Base-by-base conservation (phyloP, 2,797 vertebrate genomes). In the Enteromius treurensis region DNA sequence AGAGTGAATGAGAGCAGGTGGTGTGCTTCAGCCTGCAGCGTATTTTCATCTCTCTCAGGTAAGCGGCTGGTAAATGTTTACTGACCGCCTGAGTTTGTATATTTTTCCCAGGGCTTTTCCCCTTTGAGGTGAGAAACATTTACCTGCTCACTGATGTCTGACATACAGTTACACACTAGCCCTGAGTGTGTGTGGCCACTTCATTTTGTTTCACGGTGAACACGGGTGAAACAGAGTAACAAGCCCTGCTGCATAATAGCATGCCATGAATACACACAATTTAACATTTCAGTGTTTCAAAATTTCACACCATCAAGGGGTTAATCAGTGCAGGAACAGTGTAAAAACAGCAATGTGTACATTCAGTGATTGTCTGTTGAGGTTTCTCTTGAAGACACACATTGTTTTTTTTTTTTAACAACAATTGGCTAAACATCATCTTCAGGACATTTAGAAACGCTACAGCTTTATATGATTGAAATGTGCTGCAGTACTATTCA, bases 1-100 rank as follows among this genome's bases (percentile, higher is more conserved):
- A 92, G 89, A 84, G 82, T 81, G 89, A 87, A 88, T 65, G 67
- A 85, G 89, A 91, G 90, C 92, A 93, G 91, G 91, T 93, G 92
- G 91, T 91, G 88, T 85, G 58, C 85, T 81, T 84, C 37, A 58
- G 79, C 90, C 89, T 77, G 42, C 69, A 26, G 81, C 2, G 4
- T 62, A 58, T 58, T n/a, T 58, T 11, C 0, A 58, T 62, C 76
- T 65, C 11, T 81, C 76, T 64, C 82, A 83, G 82, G 77, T 85
- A 85, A 84, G 82, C 34, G 10, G 58, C 23, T 49, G 45, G 81
- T 76, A 77, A 82, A 82, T 77, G 71, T 82, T 76, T 82, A 76
- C 70, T 67, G 60, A 82, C 62, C 23, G 45, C 5, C 5, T 53
- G 45, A 65, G 70, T 67, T 74, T 76, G 60, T 55, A 68, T 32